A percentile compares a stretch with the other conserved stretches of the same genome.
Conservation (phyloP, 2,888 invertebrate species). For the Crioceris asparagi region DNA sequence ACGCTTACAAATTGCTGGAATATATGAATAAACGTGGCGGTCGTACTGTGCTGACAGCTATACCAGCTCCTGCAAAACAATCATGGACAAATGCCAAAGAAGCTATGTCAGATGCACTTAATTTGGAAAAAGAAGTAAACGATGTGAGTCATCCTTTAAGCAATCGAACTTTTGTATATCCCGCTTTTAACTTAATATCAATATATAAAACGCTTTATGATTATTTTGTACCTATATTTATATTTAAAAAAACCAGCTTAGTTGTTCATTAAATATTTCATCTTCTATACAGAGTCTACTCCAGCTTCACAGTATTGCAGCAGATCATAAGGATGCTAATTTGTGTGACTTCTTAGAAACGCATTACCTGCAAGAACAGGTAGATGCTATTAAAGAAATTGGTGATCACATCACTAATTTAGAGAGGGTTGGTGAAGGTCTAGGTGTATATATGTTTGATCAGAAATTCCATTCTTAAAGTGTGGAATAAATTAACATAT, state of each 20-base stretch:
- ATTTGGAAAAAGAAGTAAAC: constrained; percentile 32
- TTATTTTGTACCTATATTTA: no score
- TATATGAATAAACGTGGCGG: constrained; percentile 42
- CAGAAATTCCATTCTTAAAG: no score
- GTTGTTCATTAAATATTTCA: no score
- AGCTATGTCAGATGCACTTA: constrained; percentile 34
- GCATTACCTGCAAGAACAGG: not conserved
- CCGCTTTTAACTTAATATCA: no score
- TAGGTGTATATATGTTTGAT: not conserved
- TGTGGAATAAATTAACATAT: no score
- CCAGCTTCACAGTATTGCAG: not conserved
- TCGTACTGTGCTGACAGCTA: constrained; percentile 29
- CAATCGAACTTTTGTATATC: no score
- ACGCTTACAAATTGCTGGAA: constrained; percentile 38
- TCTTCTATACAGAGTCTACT: no score
- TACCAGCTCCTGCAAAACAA: constrained; percentile 27
- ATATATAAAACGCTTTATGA: no score
- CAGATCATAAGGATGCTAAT: not conserved
- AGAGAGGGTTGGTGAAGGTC: not conserved
- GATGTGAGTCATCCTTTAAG: no score
- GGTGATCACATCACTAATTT: not conserved
- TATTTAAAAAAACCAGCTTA: no score
- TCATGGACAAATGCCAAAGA: constrained; percentile 37
- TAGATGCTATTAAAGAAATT: not conserved
- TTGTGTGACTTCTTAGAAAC: not conserved